phyloP scores from a whole-genome alignment of 2,113 vertebrate genomes.

The Odocoileus hemionus region DNA sequence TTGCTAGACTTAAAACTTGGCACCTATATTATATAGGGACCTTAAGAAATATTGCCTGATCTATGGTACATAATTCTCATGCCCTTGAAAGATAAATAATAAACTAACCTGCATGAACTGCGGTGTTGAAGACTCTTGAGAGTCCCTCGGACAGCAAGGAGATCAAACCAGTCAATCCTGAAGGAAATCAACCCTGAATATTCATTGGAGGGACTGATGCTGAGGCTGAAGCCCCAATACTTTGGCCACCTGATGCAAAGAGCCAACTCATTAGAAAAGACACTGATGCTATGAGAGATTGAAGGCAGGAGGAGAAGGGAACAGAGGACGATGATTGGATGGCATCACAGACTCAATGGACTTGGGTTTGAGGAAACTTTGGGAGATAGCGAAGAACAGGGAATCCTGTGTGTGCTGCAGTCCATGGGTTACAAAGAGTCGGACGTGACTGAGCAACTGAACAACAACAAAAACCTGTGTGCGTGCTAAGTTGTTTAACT shows the following conservation, averaged over 20 bases:
- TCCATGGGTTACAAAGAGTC: neutral
- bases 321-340: neutral
- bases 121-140: neutral
- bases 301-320: neutral
- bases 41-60: neutral
- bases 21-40: neutral
- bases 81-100: neutral
- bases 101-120: neutral
- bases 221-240: neutral
- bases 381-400: neutral
- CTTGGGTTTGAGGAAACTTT: neutral
- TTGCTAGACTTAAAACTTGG: neutral
- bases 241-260: neutral
- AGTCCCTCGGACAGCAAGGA: neutral
- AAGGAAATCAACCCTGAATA: neutral
- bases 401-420: neutral
- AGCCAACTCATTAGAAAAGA: neutral
- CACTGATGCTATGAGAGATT: neutral
- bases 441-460: neutral
- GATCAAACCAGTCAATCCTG: neutral
- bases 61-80: neutral
- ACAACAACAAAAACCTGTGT: neutral
- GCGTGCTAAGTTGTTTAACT: neutral
- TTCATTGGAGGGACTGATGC: neutral
- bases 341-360: neutral